Conservation (phyloP, 2,888 invertebrate species). For the Vandiemenella viatica region DNA sequence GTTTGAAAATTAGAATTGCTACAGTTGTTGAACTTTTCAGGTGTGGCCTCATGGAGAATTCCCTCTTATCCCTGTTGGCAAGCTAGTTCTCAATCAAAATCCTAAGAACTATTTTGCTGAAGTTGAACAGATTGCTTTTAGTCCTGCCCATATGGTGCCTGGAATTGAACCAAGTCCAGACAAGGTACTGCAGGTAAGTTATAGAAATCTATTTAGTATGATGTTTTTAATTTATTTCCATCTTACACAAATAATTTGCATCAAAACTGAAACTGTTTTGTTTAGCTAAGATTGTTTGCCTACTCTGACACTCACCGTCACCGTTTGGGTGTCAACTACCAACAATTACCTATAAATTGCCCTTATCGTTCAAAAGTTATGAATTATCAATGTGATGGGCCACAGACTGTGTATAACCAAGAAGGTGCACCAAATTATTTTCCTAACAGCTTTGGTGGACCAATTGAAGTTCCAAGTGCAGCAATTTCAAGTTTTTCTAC, state of each 20-base stretch:
- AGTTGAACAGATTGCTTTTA: conserved; percentile 85
- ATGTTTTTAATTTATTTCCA: too few species aligned
- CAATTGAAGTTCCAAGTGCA: conserved; percentile 52
- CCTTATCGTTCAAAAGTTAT: conserved; percentile 44
- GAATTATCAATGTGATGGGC: conserved; percentile 86
- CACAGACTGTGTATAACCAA: conserved; percentile 61
- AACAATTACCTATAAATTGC: conserved; percentile 90
- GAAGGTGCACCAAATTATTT: conserved; percentile 85
- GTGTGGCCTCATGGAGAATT: conserved; percentile 78
- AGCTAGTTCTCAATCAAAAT: conserved; percentile 71
- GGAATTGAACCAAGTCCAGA: conserved; percentile 90
- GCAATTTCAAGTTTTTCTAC: conserved; percentile 41
- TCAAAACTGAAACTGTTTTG: too few species aligned
- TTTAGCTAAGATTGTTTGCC: conserved; percentile 66
- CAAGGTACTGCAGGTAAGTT: conserved; percentile 58
- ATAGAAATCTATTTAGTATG: too few species aligned
- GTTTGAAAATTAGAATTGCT: too few species aligned
- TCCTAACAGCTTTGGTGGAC: conserved; percentile 91
- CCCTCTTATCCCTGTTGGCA: conserved; percentile 79
- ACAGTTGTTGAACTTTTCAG: too few species aligned
- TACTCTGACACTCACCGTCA: conserved; percentile 88
- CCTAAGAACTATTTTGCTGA: conserved; percentile 88
- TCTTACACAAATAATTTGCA: too few species aligned
- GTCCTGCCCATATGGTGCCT: conserved; percentile 77
- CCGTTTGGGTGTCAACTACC: conserved; percentile 79